Percentiles rank a stretch among this genome's conserved stretches.
Conservation (phyloP, 2,797 vertebrate species). For the Rhinichthys osculus region DNA sequence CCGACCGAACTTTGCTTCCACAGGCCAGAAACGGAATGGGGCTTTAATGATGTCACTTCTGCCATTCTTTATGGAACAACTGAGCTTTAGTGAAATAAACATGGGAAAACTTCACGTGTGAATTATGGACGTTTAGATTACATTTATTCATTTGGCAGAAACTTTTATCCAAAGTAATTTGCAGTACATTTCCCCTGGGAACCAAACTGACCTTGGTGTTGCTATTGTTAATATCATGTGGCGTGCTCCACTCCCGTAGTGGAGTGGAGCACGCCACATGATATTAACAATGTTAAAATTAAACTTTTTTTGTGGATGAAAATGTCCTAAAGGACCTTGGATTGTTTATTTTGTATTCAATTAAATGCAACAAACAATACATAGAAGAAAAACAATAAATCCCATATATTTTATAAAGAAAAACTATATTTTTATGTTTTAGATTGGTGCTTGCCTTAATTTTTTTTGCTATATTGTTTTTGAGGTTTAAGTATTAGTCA, state of each 20-base stretch:
- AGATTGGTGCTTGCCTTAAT: not conserved
- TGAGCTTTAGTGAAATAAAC: slow-evolving; percentile 15
- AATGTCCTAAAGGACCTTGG: not conserved
- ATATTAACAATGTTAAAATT: not conserved
- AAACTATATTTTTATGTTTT: not conserved
- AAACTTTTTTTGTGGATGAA: not conserved
- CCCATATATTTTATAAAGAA: not conserved
- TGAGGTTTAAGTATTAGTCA: not conserved
- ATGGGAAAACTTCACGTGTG: not conserved
- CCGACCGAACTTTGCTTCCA: not conserved
- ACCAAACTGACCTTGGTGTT: not conserved
- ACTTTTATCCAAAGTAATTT: not conserved
- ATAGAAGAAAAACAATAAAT: not conserved
- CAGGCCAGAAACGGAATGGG: not conserved
- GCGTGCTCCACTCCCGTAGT: too few species aligned
- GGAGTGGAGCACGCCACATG: not conserved
- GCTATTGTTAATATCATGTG: not conserved
- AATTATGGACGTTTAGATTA: not conserved
- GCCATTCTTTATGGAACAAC: not conserved
- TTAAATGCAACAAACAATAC: not conserved
- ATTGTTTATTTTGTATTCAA: slow-evolving; percentile 10
- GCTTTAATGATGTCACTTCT: slow-evolving; percentile 33
- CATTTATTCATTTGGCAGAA: not conserved
- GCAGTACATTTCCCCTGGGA: not conserved
- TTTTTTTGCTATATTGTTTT: not conserved